Percentiles rank a stretch among this genome's conserved stretches.
Evolutionary conservation across 2,797 vertebrate genomes (phyloP).

Genomic region (Enteromius fasciolatus): DNA sequence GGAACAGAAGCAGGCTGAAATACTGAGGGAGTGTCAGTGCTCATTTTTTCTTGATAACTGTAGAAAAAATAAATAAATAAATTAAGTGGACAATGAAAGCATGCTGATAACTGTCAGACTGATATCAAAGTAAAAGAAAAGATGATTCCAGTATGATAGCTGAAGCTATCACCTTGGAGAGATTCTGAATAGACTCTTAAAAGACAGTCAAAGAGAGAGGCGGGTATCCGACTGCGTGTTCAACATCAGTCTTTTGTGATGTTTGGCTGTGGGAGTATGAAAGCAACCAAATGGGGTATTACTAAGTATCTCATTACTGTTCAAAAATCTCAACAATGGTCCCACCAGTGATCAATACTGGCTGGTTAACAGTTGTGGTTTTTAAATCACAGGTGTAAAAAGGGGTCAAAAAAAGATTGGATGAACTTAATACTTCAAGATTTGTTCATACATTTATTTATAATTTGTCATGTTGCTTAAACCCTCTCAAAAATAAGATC

Average conservation of each 20-base stretch:
- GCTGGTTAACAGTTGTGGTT: background rate
- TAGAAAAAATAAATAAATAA: constrained; percentile 73
- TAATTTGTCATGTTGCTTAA: background rate
- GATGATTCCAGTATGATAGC: constrained; percentile 68
- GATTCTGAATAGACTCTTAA: constrained; percentile 33
- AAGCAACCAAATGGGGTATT: constrained; percentile 35
- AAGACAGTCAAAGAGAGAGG: constrained; percentile 31
- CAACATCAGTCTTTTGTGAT: constrained; percentile 57
- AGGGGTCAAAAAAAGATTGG: constrained; percentile 4
- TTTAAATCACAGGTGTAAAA: background rate
- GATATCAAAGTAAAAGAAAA: constrained; percentile 77
- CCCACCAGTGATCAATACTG: constrained; percentile 39
- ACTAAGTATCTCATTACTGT: constrained; percentile 47
- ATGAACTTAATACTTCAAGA: constrained; percentile 10
- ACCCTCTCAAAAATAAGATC: background rate
- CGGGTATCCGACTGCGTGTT: constrained; percentile 55
- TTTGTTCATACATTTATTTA: background rate
- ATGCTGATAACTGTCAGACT: constrained; percentile 72
- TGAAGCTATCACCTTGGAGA: constrained; percentile 64
- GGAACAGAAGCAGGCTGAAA: constrained; percentile 39
- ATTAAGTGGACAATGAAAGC: constrained; percentile 75
- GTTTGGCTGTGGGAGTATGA: constrained; percentile 50
- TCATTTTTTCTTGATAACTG: constrained; percentile 75
- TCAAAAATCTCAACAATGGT: constrained; percentile 34
- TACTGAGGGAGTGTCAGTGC: constrained; percentile 65